Conservation (phyloP, 2,888 invertebrate species). For the Chymomyza caudatula region DNA sequence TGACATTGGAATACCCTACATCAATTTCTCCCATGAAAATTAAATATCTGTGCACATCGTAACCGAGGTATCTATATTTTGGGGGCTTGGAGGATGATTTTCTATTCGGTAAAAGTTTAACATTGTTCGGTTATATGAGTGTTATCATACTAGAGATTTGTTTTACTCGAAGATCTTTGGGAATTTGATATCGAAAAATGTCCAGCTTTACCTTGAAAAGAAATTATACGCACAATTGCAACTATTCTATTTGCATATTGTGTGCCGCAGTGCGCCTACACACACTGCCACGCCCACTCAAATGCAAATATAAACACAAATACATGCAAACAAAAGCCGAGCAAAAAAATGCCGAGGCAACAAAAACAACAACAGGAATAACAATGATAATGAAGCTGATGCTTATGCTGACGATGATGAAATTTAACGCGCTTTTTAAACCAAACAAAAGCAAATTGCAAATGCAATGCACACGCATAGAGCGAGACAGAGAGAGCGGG, state of each 20-base stretch:
- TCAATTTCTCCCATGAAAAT: no score
- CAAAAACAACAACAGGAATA: conserved; percentile 8
- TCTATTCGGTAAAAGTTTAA: no score
- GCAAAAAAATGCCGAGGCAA: not conserved
- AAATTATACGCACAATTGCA: not conserved
- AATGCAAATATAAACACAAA: not conserved
- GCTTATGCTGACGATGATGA: conserved; percentile 19
- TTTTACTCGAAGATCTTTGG: no score
- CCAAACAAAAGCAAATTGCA: conserved; percentile 39
- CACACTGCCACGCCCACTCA: not conserved
- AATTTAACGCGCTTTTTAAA: conserved; percentile 42
- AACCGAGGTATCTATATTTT: no score
- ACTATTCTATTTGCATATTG: not conserved
- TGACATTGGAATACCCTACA: no score
- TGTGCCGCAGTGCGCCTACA: not conserved
- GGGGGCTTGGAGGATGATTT: no score
- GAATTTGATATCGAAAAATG: no score
- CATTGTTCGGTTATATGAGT: no score
- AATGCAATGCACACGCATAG: conserved; percentile 15
- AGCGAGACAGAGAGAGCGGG: not conserved
- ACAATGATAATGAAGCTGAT: conserved; percentile 12
- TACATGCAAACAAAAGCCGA: not conserved
- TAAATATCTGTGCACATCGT: no score
- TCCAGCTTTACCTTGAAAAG: no score
- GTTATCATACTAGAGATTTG: no score